phyloP scores from a whole-genome alignment of 2,797 vertebrate genomes.

The Cheirogaleus major region DNA sequence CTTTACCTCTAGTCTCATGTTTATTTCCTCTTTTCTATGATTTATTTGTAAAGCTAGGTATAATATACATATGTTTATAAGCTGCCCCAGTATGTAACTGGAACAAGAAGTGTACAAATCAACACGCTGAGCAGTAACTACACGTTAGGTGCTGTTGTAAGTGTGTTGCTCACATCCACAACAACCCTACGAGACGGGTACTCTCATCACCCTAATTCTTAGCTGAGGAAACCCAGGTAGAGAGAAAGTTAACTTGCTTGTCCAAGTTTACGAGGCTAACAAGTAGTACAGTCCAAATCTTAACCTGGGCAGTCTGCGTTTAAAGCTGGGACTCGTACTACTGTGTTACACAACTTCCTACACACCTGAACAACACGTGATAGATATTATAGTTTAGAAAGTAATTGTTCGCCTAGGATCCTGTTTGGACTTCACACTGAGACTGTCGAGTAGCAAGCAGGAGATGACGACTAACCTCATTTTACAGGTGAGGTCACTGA shows the following conservation, averaged over 20 bases:
- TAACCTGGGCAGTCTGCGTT: not conserved
- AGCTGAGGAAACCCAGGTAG: not conserved
- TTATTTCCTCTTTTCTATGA: not conserved
- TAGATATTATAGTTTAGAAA: fast-evolving
- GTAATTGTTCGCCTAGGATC: not conserved
- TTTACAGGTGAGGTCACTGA: not conserved
- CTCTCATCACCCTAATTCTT: not conserved
- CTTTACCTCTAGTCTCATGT: not conserved
- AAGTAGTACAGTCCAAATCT: not conserved
- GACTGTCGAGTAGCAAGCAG: not conserved
- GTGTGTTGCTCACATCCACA: fast-evolving
- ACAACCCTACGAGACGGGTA: not conserved
- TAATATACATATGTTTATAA: not conserved
- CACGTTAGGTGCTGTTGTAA: fast-evolving
- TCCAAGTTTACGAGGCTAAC: not conserved
- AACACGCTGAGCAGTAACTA: not conserved
- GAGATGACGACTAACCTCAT: not conserved
- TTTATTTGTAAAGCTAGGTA: not conserved
- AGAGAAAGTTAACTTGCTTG: not conserved
- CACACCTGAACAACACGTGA: fast-evolving
- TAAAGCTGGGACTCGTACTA: not conserved
- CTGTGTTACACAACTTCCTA: not conserved
- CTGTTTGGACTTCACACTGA: not conserved
- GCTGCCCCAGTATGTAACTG: not conserved
- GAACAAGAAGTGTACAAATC: not conserved